Percentiles rank a stretch among this genome's conserved stretches.
Evolutionary conservation across 2,888 invertebrate genomes (phyloP).

Genomic region (Metalampra italica): DNA sequence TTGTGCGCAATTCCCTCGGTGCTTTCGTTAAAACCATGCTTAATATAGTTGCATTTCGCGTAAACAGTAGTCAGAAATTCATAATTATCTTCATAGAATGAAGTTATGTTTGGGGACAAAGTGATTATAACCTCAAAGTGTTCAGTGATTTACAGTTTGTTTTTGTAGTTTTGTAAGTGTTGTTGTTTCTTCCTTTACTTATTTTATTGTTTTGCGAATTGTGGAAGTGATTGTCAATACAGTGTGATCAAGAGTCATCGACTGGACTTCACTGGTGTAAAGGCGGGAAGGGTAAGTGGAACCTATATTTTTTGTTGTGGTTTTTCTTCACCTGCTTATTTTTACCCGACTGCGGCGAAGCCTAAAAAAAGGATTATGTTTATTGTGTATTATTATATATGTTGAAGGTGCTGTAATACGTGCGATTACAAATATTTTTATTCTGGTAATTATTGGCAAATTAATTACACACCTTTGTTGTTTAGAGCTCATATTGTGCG

Average conservation of each 20-base stretch:
- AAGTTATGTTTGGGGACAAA: background rate
- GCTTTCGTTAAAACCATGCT: background rate
- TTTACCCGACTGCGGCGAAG: no score
- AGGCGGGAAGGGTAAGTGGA: background rate
- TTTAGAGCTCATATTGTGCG: no score
- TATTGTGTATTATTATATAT: no score
- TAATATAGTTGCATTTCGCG: background rate
- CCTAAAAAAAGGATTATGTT: no score
- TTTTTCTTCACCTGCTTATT: no score
- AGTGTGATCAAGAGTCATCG: background rate
- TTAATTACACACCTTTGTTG: no score
- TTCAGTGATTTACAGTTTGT: background rate
- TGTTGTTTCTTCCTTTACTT: background rate
- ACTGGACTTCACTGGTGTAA: background rate
- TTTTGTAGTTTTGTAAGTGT: background rate
- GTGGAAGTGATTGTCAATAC: background rate
- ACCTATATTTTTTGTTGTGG: background rate
- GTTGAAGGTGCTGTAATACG: background rate
- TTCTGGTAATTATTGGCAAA: no score
- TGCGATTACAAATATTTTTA: no score
- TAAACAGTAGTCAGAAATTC: background rate
- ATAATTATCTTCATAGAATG: background rate
- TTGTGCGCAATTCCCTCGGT: background rate
- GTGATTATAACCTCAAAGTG: slow-evolving; percentile 21
- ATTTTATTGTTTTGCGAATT: background rate